A percentile compares a stretch with the other conserved stretches of the same genome.
phyloP scores from a whole-genome alignment of 2,113 vertebrate species.

The Microcebus jonahi region DNA sequence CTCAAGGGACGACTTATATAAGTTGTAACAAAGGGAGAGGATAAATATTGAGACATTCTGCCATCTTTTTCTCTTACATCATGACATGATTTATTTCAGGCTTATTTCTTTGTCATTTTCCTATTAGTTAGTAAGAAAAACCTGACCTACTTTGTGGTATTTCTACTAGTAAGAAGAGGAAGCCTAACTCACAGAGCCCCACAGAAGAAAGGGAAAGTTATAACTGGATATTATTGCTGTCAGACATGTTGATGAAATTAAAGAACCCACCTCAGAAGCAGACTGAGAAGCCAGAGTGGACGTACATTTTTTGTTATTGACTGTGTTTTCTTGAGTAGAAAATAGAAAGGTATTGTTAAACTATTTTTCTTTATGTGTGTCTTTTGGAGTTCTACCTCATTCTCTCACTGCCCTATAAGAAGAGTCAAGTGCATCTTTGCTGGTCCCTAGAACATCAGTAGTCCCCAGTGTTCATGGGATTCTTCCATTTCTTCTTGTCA shows the following conservation, averaged over 20 bases:
- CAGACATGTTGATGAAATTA: not conserved
- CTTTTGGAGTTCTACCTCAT: not conserved
- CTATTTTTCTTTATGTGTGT: not conserved
- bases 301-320: not conserved
- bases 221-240: no score
- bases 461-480: accelerated
- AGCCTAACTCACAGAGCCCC: not conserved
- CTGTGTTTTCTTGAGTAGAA: not conserved
- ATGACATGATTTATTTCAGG: not conserved
- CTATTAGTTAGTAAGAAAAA: not conserved
- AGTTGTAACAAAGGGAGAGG: not conserved
- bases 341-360: not conserved
- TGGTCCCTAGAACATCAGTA: not conserved
- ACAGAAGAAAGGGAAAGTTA: not conserved
- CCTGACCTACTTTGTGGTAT: not conserved
- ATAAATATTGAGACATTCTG: not conserved
- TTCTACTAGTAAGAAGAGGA: not conserved
- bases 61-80: not conserved
- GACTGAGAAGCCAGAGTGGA: not conserved
- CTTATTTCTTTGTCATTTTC: not conserved
- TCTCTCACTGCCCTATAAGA: not conserved
- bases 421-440: not conserved
- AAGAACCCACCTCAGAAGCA: not conserved
- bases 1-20: not conserved
- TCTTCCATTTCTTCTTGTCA: not conserved